Evolutionary conservation across 1,140 invertebrate species (phyloP), one percentile per base, ranked within the genome.

Genomic region (Oncopodura yosiiana): DNA sequence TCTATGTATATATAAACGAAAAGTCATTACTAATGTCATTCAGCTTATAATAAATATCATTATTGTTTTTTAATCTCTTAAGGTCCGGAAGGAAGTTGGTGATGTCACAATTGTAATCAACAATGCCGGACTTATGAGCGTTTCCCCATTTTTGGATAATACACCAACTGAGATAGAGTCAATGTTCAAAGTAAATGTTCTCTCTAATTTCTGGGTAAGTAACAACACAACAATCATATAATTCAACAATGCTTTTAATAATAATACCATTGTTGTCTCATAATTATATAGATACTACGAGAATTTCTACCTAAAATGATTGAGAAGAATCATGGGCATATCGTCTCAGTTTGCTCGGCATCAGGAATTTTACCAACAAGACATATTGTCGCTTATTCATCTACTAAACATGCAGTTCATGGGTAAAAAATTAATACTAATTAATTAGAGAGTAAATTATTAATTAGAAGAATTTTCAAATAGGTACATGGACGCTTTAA

Each of bases 81-180:
- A 63, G 58, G 61, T 65, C 1, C 29, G 49, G 11, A 46, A 43
- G 41, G 61, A 65, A 46, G 53, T 65, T 19, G 63, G 63, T 18
- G 48, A 63, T 32, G 58, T 63, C 4, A 58, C 50, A 38, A 63
- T 65, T 12, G 56, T 63, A 3, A 53, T 65, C 42, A 65, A 65
- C 50, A 65, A 63, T 44, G 63, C 63, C 11, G 63, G 61, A 8
- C 19, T 61, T 1, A 63, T 65, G 61, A 48, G 42, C 2, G 46
- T 61, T 1, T 14, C 42, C 2, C 50, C 57, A 16, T 61, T 65
- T 36, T 19, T 65, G n/a, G 56, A 58, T 12, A 56, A 54, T 18
- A 18, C 34, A 18, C 23, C 45, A 2, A 36, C 51, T 19, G 62
- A 64, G 14, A 57, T 64, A 14, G 58, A 64, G 27, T 50, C 51